These are phyloP conservation scores for Andricus curvator DNA, from an alignment of 2,888 invertebrate species.

Conservation along the genomic window DNA sequence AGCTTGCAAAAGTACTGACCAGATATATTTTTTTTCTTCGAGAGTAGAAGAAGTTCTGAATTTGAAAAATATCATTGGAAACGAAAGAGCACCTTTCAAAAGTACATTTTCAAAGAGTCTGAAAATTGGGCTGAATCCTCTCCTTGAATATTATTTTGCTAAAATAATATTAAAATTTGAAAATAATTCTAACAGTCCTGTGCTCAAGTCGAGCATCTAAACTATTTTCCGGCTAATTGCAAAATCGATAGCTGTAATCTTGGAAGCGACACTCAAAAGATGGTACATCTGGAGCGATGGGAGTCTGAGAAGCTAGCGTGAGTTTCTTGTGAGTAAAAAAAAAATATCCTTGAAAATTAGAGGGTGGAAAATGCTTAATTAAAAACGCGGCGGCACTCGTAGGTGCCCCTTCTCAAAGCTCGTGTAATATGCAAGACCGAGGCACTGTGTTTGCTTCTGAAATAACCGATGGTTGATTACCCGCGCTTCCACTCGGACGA, in stretches of 20 bases:
- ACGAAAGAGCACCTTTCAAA: no score
- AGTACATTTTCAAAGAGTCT: background rate
- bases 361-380: constrained; percentile 51
- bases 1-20: no score
- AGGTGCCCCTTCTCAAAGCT: constrained; percentile 45
- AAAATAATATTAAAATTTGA: no score
- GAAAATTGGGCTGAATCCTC: background rate
- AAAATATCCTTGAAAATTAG: constrained; percentile 44
- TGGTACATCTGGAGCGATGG: constrained; percentile 47
- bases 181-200: background rate
- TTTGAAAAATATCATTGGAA: no score
- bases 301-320: constrained; percentile 42
- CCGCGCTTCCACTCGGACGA: constrained; percentile 34
- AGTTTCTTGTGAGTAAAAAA: constrained; percentile 47
- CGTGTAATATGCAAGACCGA: background rate
- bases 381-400: constrained; percentile 48
- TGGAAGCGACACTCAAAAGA: constrained; percentile 39
- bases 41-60: no score
- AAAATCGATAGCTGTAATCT: constrained; percentile 51
- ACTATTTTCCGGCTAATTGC: constrained; percentile 51
- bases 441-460: constrained; percentile 44
- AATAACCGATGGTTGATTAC: constrained; percentile 49
- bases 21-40: no score
- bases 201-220: constrained; percentile 13
- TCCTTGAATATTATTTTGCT: no score